Evolutionary conservation across 2,797 vertebrate genomes (phyloP).

Genomic region (Macropodus opercularis): DNA sequence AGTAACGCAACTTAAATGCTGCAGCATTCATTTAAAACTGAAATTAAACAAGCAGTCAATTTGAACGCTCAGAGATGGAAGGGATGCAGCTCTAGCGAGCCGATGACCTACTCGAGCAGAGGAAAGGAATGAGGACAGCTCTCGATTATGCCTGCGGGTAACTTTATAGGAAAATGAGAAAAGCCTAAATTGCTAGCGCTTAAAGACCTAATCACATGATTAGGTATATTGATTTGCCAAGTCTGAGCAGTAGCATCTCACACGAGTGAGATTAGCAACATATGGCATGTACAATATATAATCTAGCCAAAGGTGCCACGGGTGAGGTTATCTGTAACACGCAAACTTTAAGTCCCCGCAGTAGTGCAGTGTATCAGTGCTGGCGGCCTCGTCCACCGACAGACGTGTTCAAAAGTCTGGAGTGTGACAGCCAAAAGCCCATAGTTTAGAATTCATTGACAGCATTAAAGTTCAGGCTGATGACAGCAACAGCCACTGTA

Average conservation of each 20-base stretch:
- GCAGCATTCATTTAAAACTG: conserved; percentile 41
- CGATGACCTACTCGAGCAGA: conserved; percentile 40
- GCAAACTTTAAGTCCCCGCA: conserved; percentile 14
- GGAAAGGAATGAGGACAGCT: conserved; percentile 32
- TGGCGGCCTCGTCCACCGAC: conserved; percentile 3
- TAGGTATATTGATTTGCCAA: conserved; percentile 52
- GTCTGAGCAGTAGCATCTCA: conserved; percentile 39
- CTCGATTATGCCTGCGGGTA: conserved; percentile 12
- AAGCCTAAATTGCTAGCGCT: conserved; percentile 53
- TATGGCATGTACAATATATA: conserved; percentile 21
- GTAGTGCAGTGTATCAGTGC: conserved; percentile 1
- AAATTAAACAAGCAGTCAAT: conserved; percentile 55
- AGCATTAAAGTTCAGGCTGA: background rate
- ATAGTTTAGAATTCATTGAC: too few relatives aligned
- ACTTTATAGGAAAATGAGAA: conserved; percentile 14
- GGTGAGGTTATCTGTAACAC: conserved; percentile 25
- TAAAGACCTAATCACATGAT: conserved; percentile 50
- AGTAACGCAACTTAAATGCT: conserved; percentile 52
- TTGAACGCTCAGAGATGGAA: conserved; percentile 44
- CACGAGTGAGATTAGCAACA: conserved; percentile 48
- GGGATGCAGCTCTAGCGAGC: conserved; percentile 37
- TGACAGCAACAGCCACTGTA: background rate
- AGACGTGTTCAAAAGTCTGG: background rate
- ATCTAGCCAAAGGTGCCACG: conserved; percentile 31
- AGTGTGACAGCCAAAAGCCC: too few relatives aligned